Percentiles rank a stretch among this genome's conserved stretches.
phyloP scores from a whole-genome alignment of 1,140 invertebrate species.

The Carposina sasakii region DNA sequence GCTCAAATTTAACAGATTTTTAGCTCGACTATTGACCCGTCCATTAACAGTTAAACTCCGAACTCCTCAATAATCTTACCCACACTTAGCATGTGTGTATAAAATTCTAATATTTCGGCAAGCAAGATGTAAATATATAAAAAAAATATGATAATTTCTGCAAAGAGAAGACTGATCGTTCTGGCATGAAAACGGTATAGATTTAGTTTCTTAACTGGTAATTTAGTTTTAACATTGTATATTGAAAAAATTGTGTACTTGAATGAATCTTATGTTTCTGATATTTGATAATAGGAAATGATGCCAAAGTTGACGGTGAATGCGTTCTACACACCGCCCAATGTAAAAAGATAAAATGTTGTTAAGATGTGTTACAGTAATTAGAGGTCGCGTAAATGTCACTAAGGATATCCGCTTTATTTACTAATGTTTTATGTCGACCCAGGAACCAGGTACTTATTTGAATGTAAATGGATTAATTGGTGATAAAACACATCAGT shows the following conservation, averaged over 20 bases:
- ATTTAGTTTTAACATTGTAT: constrained; percentile 52
- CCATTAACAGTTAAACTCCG: constrained; percentile 32
- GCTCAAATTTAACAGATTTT: constrained; percentile 23
- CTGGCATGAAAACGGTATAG: constrained; percentile 57
- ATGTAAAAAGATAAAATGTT: no score
- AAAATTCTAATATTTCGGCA: not conserved
- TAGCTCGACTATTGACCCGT: constrained; percentile 39
- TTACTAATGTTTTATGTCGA: no score
- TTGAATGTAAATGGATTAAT: no score
- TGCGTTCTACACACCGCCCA: no score
- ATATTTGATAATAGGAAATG: constrained; percentile 18
- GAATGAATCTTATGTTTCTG: constrained; percentile 21
- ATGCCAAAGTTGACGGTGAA: constrained; percentile 26
- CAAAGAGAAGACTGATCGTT: constrained; percentile 71
- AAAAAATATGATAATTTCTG: constrained; percentile 61
- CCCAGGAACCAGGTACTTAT: no score
- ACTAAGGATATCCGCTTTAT: no score
- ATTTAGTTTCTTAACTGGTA: constrained; percentile 53
- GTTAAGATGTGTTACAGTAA: no score
- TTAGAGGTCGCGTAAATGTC: no score
- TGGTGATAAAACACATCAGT: no score
- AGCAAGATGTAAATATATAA: constrained; percentile 29
- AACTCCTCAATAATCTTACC: constrained; percentile 22
- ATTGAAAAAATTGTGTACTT: constrained; percentile 43
- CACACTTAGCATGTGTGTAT: not conserved